Conservation (phyloP, 2,113 vertebrate genomes). For the Columba janthina region DNA sequence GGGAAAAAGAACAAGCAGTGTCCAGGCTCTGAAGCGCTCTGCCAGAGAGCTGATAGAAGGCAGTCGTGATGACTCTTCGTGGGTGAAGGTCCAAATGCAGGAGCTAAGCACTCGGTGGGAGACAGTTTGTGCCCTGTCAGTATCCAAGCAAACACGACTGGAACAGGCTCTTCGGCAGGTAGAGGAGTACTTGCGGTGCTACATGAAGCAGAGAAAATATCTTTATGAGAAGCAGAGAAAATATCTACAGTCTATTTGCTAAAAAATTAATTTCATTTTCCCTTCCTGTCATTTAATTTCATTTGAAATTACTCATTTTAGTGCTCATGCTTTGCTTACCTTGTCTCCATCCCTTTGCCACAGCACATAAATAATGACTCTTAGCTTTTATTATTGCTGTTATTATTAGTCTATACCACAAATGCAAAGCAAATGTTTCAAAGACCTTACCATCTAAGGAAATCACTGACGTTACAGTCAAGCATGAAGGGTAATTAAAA, state of each 20-base stretch:
- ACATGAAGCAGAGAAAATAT: not conserved
- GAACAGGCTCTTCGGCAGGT: slow-evolving; percentile 95
- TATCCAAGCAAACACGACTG: slow-evolving; percentile 92
- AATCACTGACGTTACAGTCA: not conserved
- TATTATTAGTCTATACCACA: slow-evolving; percentile 12
- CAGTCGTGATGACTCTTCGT: slow-evolving; percentile 92
- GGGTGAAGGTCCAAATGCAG: slow-evolving; percentile 98
- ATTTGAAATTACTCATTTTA: not conserved
- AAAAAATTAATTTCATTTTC: not conserved
- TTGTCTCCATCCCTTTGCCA: not conserved
- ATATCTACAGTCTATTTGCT: not conserved
- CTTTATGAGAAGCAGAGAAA: not conserved
- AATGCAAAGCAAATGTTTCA: slow-evolving; percentile 13
- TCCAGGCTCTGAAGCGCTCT: slow-evolving; percentile 94
- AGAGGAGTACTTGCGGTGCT: not conserved
- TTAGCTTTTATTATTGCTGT: not conserved
- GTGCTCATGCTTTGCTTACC: not conserved
- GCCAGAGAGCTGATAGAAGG: slow-evolving; percentile 90
- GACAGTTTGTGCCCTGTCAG: slow-evolving; percentile 91
- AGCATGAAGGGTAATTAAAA: not conserved
- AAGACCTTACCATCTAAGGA: slow-evolving; percentile 43
- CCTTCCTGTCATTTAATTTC: not conserved
- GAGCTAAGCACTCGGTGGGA: slow-evolving; percentile 96
- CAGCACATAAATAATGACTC: not conserved
- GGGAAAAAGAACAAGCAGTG: slow-evolving; percentile 91